Evolutionary conservation across 2,888 invertebrate species (phyloP), one percentile per base, ranked within the genome.

Genomic region (Acleris literana): DNA sequence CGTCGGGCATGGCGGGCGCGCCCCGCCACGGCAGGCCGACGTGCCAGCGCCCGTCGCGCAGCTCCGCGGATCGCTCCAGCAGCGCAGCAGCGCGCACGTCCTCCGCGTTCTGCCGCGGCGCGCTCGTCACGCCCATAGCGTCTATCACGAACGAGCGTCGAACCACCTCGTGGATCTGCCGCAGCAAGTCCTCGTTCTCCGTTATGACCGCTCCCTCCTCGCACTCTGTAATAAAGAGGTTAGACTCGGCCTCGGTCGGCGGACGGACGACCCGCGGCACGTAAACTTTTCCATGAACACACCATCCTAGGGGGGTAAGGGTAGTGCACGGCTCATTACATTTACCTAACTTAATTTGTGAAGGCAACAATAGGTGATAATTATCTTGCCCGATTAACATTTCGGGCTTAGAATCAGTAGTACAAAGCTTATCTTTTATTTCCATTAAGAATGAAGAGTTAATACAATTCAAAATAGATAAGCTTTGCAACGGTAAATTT

Each of bases 1-100:
- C 63, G 33, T 74, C 68, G 1, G 72, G 74, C 70, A 73, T 67
- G 6, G 25, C 18, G 18, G 68, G 65, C 1, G 16, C 20, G 33
- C 72, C 70, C 20, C 62, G 63, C 73, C 74, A 75, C 1, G 73
- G 73, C n/a, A 75, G 49, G 4, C 72, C 70, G 3, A 74, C 72
- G 11, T 69, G 46, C 73, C 73, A 76, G 7, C 69, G 22, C 0
- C 70, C 73, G 39, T 71, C 63, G 0, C 64, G 29, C 1, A 73
- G 55, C 4, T 5, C 7, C 1, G 72, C 46, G 0, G 72, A 70
- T 7, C 64, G 22, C 57, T 76, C 70, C 17, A 75, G 58, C 3
- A 64, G 54, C 17, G 44, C 62, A 1, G 57, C 3, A 1, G 71
- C 70, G 11, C 59, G 62, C 5, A 60, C 16, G 3, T 69, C 9